These are phyloP conservation scores for Aegotheles bennettii DNA, from an alignment of 2,113 vertebrate species.

Conservation along the genomic window DNA sequence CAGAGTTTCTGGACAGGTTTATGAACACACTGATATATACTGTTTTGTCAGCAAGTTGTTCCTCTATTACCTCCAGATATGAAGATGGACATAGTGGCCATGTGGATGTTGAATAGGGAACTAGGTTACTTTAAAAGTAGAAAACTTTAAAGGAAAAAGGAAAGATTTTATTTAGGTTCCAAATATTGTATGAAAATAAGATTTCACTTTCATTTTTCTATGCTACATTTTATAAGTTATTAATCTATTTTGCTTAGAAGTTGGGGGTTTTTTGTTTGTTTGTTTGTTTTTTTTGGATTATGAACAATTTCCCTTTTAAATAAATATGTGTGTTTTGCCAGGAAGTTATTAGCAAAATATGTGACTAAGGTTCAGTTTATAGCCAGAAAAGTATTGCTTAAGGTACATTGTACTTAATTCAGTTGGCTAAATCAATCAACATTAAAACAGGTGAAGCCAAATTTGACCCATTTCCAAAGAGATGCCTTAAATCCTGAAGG, in stretches of 20 bases:
- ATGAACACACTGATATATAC: background rate
- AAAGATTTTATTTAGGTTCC: background rate
- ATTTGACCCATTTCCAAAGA: background rate
- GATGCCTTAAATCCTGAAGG: background rate
- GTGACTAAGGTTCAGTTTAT: background rate
- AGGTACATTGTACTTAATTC: background rate
- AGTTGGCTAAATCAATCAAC: background rate
- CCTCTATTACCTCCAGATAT: background rate
- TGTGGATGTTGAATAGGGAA: background rate
- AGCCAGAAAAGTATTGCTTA: background rate
- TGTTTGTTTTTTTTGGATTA: background rate
- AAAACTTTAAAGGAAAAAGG: background rate
- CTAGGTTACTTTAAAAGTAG: background rate
- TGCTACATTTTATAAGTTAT: background rate
- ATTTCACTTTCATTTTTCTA: background rate
- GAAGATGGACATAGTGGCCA: fast-evolving
- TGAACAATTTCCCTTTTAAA: background rate
- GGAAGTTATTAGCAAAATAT: background rate
- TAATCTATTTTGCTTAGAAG: background rate
- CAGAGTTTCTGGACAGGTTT: background rate
- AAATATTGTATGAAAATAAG: background rate
- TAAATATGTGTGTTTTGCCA: background rate
- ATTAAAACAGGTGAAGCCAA: background rate
- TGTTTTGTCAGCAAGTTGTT: background rate
- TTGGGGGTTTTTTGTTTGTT: no score